A percentile compares a stretch with the other conserved stretches of the same genome.
phyloP scores from a whole-genome alignment of 2,113 vertebrate genomes.

The Toxostoma redivivum region DNA sequence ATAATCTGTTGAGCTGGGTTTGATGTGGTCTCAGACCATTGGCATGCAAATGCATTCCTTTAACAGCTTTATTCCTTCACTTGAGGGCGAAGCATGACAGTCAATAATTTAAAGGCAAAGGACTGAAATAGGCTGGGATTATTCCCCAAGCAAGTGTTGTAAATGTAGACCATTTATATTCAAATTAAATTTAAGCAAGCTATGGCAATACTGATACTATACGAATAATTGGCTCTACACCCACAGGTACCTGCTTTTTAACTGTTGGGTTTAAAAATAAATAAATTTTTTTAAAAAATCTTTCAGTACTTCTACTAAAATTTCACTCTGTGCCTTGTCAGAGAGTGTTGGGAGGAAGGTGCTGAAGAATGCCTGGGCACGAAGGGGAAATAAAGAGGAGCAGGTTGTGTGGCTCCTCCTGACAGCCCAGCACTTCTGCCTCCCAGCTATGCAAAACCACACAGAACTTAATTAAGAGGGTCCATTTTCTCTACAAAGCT shows the following conservation, averaged over 20 bases:
- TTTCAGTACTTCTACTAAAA: not conserved
- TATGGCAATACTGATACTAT: not conserved
- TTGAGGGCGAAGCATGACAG: not conserved
- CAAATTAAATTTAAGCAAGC: not conserved
- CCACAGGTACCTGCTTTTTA: not conserved
- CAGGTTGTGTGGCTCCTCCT: not conserved
- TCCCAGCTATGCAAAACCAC: not conserved
- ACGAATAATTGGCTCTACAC: not conserved
- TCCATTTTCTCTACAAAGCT: constrained; percentile 25
- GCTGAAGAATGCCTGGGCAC: not conserved
- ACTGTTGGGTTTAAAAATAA: not conserved
- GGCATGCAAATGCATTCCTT: not conserved
- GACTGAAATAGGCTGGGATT: not conserved
- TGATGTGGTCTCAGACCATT: not conserved
- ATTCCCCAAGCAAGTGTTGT: not conserved
- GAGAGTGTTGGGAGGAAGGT: not conserved
- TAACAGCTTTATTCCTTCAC: not conserved
- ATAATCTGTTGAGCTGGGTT: not conserved
- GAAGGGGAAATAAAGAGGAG: not conserved
- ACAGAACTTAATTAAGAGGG: constrained; percentile 25
- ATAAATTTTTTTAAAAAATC: not conserved
- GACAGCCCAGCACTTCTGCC: not conserved
- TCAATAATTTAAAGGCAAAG: constrained; percentile 31
- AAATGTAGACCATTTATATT: not conserved
- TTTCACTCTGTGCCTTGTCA: not conserved